Evolutionary conservation across 2,797 vertebrate genomes (phyloP), one percentile per base, ranked within the genome.

Genomic region (Orientallactaga sibirica): DNA sequence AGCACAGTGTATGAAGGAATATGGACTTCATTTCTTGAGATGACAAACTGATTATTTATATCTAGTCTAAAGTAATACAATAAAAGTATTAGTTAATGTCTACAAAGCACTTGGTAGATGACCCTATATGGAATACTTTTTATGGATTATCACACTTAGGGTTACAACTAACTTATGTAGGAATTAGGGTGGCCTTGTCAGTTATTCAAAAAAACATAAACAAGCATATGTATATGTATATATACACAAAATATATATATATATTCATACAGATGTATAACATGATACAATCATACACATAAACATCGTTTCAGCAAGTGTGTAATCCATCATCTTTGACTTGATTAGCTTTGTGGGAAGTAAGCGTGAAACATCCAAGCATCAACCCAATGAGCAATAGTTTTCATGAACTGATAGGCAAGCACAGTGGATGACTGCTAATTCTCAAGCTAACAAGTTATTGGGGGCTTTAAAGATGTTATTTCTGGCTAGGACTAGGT

Each of bases 391-490:
- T 61, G 55, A 75, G 58, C 8, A 20, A 33, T 19, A 71, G 29
- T 81, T 86, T 87, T 92, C 82, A 85, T 61, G 61, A 89, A 61
- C 27, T 88, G 81, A 91, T 3, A 29, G 64, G 61, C 55, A 58
- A 68, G 55, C 7, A 67, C 71, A 9, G 61, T 67, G 75, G 62
- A 83, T 7, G 16, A 67, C 27, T 0, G 6, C 52, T 78, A 83
- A 82, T 68, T 33, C 29, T 78, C 66, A 66, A 93, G 48, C 64
- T 88, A 14, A 25, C 41, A 84, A 62, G 48, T 80, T 33, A 74
- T 1, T 33, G 24, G 43, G 58, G 43, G 22, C n/a, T 93, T 96
- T 74, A 79, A 71, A 82, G 61, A 66, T 10, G 14, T 41, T 43
- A 33, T 52, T 94, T 48, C 41, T 25, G 43, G 24, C 27, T 20